Evolutionary conservation across 1,140 invertebrate genomes (phyloP).

Genomic region (Plectus sambesii): DNA sequence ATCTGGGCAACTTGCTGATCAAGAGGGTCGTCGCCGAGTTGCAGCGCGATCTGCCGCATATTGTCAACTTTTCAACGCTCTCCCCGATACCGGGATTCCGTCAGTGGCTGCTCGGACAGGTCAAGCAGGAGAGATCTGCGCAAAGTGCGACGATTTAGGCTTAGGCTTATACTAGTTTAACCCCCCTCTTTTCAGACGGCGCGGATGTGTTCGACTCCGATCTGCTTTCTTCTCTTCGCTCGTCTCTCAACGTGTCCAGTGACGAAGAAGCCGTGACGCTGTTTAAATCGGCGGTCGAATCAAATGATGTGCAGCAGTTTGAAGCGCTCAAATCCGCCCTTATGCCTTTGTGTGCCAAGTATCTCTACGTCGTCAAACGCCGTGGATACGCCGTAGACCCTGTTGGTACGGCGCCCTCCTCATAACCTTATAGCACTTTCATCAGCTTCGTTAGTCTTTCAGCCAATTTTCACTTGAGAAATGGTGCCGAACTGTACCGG

Average conservation of each 20-base stretch:
- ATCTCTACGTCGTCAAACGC: conserved; percentile 60
- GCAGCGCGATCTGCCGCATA: conserved; percentile 57
- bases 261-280: too few species aligned
- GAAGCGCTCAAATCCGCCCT: conserved; percentile 47
- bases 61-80: conserved; percentile 59
- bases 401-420: too few species aligned
- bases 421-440: too few species aligned
- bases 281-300: too few species aligned
- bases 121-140: conserved; percentile 45
- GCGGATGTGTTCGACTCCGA: too few species aligned
- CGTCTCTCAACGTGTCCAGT: too few species aligned
- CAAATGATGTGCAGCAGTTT: conserved; percentile 33
- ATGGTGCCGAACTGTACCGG: conserved; percentile 66
- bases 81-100: conserved; percentile 65
- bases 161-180: too few species aligned
- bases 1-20: conserved; percentile 66
- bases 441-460: too few species aligned
- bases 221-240: too few species aligned
- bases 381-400: conserved; percentile 58
- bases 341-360: conserved; percentile 58
- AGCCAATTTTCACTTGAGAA: conserved; percentile 64
- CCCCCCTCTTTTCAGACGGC: too few species aligned
- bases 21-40: conserved; percentile 59
- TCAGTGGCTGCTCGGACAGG: conserved; percentile 54
- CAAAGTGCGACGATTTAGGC: conserved; percentile 46